Base-by-base conservation (phyloP, 2,113 vertebrate species). In the Tenrec ecaudatus region DNA sequence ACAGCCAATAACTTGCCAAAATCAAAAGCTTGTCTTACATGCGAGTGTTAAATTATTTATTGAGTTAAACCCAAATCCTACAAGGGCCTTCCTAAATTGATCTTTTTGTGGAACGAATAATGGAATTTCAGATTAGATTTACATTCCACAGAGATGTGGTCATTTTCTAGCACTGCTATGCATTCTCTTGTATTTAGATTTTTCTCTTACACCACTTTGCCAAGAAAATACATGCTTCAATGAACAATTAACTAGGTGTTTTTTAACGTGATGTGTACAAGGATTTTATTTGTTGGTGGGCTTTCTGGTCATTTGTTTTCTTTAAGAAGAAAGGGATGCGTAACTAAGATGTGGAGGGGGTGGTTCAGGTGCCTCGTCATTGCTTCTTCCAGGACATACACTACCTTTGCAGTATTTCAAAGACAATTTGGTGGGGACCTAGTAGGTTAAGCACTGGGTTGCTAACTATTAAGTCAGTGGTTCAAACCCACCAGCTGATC, bases 61-160 rank as follows among this genome's bases (percentile, higher is more conserved):
- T 73, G 71, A 96, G 89, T 95, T 75, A 86, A 95, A 94, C 85
- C 96, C 76, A 91, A 96, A 89, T 93, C 79, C 36, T 90, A 43
- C 57, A 88, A 80, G 90, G 6, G 64, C 96, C 15, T 85, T 93
- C 15, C 77, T 80, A 91, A 93, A 83, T 36, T 96, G 68, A 94
- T 94, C 47, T 53, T 95, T 89, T 95, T 76, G 0, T 94, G 33
- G 75, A 89, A 43, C 82, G 79, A 84, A 83, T 79, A 82, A 40
- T 64, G 95, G 92, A 92, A 92, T 73, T 75, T 89, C 94, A 91
- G 75, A 58, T 91, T 78, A 82, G 16, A 77, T 93, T 94, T 94
- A 95, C 84, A 88, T 96, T 94, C 29, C 80, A 47, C 75, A 31
- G 77, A 94, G 36, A 31, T 92, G 36, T 89, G 68, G 86, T 91